phyloP scores from a whole-genome alignment of 2,113 vertebrate genomes.

The Brachyhypopomus gauderio region DNA sequence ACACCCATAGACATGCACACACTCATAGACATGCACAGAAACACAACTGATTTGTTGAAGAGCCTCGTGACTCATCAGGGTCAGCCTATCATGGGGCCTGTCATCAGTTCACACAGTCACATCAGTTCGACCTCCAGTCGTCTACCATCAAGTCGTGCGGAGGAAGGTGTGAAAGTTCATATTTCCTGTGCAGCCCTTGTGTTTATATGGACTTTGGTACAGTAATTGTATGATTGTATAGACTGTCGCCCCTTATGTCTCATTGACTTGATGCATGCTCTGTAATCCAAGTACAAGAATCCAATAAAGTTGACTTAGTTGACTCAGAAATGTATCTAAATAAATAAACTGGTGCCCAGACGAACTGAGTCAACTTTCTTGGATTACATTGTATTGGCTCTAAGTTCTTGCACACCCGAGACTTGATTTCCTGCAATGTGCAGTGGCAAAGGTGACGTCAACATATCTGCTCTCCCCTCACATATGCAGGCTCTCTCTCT shows the following conservation, averaged over 20 bases:
- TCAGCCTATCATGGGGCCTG: not conserved
- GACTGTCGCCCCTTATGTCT: not conserved
- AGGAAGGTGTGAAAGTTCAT: no score
- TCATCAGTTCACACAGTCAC: no score
- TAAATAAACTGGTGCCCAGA: no score
- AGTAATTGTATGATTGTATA: not conserved
- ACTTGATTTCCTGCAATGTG: not conserved
- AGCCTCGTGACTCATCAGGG: not conserved
- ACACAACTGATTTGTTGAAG: not conserved
- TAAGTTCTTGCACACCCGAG: not conserved
- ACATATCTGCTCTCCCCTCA: not conserved
- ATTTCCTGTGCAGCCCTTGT: not conserved
- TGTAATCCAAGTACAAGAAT: no score
- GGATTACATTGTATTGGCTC: not conserved
- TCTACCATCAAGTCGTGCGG: no score
- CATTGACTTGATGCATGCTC: not conserved
- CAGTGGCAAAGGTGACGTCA: not conserved
- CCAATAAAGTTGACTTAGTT: no score
- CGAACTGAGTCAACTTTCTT: no score
- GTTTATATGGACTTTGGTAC: not conserved
- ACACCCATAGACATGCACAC: slow-evolving; percentile 4
- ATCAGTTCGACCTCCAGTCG: no score
- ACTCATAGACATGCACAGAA: not conserved
- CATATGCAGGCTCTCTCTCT: not conserved
- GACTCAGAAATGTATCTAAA: no score